Base-by-base conservation (phyloP, 2,113 vertebrate species). In the Dromaius novaehollandiae region DNA sequence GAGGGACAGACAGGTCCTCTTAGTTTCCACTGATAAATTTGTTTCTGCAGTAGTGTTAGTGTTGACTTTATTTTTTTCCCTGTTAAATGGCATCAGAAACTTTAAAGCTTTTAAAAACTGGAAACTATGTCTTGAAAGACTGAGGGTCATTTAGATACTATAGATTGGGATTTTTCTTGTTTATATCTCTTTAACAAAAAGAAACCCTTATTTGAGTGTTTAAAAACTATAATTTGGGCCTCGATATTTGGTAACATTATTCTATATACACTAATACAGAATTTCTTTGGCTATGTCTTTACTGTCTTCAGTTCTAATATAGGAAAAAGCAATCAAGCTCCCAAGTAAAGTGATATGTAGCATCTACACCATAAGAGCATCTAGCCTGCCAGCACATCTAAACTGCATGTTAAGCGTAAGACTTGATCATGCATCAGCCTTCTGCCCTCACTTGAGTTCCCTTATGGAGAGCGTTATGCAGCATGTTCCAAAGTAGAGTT, bases 141-240 rank as follows among this genome's bases (percentile, higher is more conserved):
- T 63, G 42, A 61, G 7, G 5, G 1, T 61, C 7, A 15, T 51
- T 61, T 48, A 50, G 2, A 32, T 77, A 13, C 8, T 56, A 16
- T n/a, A 0, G 0, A 40, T 61, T 73, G 5, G 2, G 5, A 4
- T 48, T 73, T 9, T 14, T 79, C 85, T 71, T 30, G 16, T 86
- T 84, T 42, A 11, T 70, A 38, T 18, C 8, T 76, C 22, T 70
- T 10, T 34, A 76, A 63, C 4, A 73, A 76, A 81, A 78, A 11
- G 13, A 40, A 69, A 77, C 1, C 58, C 68, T 20, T 64, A 14
- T 64, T 63, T 82, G 61, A 14, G 13, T 28, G 19, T 58, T 65
- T n/a, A 14, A 61, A 30, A 82, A 24, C 7, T 0, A 26, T 58
- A 46, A 84, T 19, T 68, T 68, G 3, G 20, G 9, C 7, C 22